Percentiles rank a stretch among this genome's conserved stretches.
Conservation (phyloP, 2,888 invertebrate genomes). For the Spodoptera littoralis region DNA sequence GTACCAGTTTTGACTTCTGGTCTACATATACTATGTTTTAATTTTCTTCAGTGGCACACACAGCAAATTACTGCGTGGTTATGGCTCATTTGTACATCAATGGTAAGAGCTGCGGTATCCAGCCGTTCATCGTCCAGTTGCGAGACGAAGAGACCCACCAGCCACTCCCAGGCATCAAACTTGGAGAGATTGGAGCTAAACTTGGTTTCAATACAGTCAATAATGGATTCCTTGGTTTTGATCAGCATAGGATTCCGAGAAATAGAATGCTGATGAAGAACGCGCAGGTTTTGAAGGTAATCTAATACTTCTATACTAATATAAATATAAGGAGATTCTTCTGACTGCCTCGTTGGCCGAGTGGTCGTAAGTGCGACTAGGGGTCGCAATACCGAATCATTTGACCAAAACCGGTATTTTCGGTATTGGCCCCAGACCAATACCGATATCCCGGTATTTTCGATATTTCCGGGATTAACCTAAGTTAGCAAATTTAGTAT, state of each 20-base stretch:
- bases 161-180: slow-evolving; percentile 95
- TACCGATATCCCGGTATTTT: no score
- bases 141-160: slow-evolving; percentile 96
- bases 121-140: slow-evolving; percentile 97
- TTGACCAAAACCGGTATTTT: no score
- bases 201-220: slow-evolving; percentile 96
- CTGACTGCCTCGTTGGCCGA: no score
- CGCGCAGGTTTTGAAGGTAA: slow-evolving; percentile 92
- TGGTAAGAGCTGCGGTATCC: slow-evolving; percentile 94
- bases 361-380: no score
- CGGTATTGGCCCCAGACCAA: no score
- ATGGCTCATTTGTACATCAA: slow-evolving; percentile 96
- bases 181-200: slow-evolving; percentile 98
- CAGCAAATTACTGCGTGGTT: slow-evolving; percentile 96
- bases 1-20: no score
- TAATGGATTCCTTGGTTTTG: slow-evolving; percentile 97
- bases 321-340: no score
- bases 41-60: slow-evolving; percentile 93
- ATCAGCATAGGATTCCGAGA: slow-evolving; percentile 95
- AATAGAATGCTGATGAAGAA: slow-evolving; percentile 97
- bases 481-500: no score
- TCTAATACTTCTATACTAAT: neutral
- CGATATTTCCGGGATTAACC: no score
- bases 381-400: no score
- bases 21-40: no score